Conservation (phyloP, 2,113 vertebrate species). For the Rattus rattus region DNA sequence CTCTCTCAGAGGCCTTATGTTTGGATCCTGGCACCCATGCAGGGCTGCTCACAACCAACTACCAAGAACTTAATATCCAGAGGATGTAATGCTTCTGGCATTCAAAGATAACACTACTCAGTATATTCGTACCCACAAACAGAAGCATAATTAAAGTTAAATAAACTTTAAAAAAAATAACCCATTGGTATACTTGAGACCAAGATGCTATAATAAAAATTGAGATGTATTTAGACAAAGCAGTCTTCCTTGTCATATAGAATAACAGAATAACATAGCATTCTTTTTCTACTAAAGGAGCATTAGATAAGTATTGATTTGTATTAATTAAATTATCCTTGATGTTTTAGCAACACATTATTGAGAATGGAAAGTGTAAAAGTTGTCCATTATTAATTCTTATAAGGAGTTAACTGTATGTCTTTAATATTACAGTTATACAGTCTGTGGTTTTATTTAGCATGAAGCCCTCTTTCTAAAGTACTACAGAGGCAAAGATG, state of each 20-base stretch:
- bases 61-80: neutral
- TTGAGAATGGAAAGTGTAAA: conserved; percentile 43
- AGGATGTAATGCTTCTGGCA: neutral
- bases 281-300: conserved; percentile 47
- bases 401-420: neutral
- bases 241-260: conserved; percentile 48
- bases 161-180: neutral
- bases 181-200: neutral
- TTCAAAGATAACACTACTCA: neutral
- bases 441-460: conserved; percentile 11
- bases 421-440: neutral
- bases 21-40: neutral
- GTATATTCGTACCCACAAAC: neutral
- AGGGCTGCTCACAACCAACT: neutral
- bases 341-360: conserved; percentile 38
- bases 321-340: conserved; percentile 37
- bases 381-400: conserved; percentile 33
- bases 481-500: conserved; percentile 4
- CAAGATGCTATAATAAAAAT: conserved; percentile 12
- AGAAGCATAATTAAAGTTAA: neutral
- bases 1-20: neutral
- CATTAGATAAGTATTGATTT: conserved; percentile 34
- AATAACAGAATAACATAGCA: neutral
- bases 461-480: neutral
- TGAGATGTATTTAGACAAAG: conserved; percentile 25